Evolutionary conservation across 2,113 vertebrate species (phyloP).

Genomic region (Apodemus speciosus): DNA sequence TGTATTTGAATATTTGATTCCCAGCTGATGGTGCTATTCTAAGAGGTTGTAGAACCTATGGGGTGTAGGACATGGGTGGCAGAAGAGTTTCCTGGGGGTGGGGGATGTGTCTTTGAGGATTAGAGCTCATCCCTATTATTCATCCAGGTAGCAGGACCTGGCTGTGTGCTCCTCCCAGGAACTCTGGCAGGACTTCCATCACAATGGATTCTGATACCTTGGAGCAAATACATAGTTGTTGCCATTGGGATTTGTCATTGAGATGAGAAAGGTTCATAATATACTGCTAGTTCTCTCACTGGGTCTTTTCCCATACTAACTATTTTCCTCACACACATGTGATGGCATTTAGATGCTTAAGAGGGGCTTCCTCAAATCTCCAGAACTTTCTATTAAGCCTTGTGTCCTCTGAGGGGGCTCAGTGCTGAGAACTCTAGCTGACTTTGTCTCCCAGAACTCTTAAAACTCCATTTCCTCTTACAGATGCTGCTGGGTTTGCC

Average conservation of each 20-base stretch:
- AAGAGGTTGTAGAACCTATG: background rate
- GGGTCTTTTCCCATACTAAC: background rate
- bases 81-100: background rate
- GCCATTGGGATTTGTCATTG: background rate
- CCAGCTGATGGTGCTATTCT: background rate
- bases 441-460: background rate
- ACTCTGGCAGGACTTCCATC: background rate
- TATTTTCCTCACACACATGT: background rate
- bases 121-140: background rate
- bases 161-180: background rate
- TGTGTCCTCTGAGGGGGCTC: background rate
- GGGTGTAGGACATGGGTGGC: rapidly evolving
- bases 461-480: background rate
- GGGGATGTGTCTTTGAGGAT: background rate
- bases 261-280: background rate
- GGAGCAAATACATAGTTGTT: background rate
- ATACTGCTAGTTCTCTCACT: background rate
- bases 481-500: background rate
- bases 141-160: background rate
- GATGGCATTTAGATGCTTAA: background rate
- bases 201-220: no score
- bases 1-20: background rate
- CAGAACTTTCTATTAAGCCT: background rate
- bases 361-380: background rate
- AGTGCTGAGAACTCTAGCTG: background rate